Evolutionary conservation across 2,797 vertebrate species (phyloP), one percentile per base, ranked within the genome.

Genomic region (Ciconia nigra): DNA sequence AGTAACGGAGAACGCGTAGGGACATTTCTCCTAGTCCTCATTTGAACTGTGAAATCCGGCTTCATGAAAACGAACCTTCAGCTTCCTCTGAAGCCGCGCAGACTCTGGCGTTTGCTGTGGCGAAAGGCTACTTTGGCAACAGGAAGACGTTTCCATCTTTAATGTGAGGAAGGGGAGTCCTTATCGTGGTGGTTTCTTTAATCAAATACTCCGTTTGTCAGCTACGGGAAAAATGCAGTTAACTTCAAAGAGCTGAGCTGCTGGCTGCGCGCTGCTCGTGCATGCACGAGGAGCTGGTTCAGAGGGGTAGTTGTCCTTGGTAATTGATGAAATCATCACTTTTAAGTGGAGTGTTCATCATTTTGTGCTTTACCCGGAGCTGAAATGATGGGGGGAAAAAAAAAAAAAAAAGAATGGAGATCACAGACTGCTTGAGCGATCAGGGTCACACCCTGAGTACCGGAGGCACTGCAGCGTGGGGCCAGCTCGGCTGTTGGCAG

Each of bases 241-340:
- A 20, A 31, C 55, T 20, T 51, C 66, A 10, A 5, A 14, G 58
- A 33, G 39, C 9, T 7, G 67, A 44, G 31, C 65, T 4, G 35
- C 49, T 15, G 70, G 14, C 29, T 21, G 63, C 6, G 12, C 2
- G 1, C 19, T 15, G 82, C 58, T 22, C 2, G 26, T 8, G 26
- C 18, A 0, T 1, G 15, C 19, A 2, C 4, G 0, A 22, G 51
- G 42, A 5, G 51, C 61, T 2, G 8, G 6, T 47, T 47, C 51
- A 4, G n/a, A 7, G 1, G 21, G 29, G n/a, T 5, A 2, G 4
- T 17, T 62, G 35, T 13, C 42, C 51, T 47, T 18, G 29, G 59
- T 4, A 11, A 12, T 4, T 24, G 57, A 5, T 28, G n/a, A n/a
- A 33, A 28, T 15, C 12, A 4, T 22, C n/a, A 0, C 19, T 55